phyloP scores from a whole-genome alignment of 1,140 invertebrate genomes.

The Homalodisca vitripennis region DNA sequence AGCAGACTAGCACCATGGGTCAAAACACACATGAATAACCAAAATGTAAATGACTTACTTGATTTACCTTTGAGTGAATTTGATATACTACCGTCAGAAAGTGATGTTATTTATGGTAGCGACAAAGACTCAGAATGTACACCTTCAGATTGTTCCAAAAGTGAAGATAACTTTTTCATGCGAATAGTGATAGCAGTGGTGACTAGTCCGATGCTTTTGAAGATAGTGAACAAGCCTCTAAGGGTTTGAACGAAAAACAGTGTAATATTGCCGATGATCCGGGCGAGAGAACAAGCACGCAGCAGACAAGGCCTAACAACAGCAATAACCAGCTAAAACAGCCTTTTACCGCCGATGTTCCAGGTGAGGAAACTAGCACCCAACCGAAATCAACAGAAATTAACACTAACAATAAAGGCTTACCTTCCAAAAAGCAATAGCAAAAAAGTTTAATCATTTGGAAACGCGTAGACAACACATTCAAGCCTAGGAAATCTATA shows the following conservation, averaged over 20 bases:
- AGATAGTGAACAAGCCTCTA: not conserved
- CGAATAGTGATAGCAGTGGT: conserved; percentile 1
- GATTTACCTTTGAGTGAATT: conserved; percentile 10
- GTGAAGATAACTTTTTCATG: not conserved
- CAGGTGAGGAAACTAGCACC: conserved; percentile 7
- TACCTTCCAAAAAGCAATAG: conserved; percentile 1
- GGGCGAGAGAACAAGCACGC: no score
- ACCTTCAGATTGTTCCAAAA: conserved; percentile 14
- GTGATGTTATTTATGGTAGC: conserved; percentile 9
- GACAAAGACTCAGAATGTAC: conserved; percentile 6
- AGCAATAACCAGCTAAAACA: no score
- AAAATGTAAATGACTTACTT: conserved; percentile 8
- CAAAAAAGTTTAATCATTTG: not conserved
- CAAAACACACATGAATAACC: not conserved
- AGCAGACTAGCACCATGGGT: not conserved
- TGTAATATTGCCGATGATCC: no score
- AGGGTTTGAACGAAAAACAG: not conserved
- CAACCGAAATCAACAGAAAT: not conserved
- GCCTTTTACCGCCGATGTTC: not conserved
- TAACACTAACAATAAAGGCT: not conserved
- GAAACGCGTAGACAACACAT: conserved; percentile 5
- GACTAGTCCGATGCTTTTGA: not conserved
- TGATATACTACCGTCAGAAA: conserved; percentile 11
- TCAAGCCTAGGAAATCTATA: conserved; percentile 6
- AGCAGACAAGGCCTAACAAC: no score